Conservation (phyloP, 2,888 invertebrate species). For the Hypselothyrea guttata region DNA sequence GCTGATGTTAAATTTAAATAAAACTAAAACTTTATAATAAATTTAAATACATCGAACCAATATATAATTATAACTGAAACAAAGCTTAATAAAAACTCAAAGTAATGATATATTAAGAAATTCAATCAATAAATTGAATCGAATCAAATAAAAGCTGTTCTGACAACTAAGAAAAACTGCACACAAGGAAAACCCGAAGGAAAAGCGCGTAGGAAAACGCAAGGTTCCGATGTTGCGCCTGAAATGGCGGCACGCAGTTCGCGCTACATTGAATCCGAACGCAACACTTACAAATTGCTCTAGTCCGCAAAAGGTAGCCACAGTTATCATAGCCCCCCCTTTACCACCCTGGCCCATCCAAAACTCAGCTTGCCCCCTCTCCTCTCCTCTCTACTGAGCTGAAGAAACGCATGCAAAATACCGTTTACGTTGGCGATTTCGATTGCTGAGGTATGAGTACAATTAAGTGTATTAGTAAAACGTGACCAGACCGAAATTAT, state of each 20-base stretch:
- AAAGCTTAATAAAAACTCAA: too few species aligned
- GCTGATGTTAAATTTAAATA: too few species aligned
- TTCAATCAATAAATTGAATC: too few species aligned
- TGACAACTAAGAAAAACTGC: too few species aligned
- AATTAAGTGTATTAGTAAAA: conserved; percentile 76
- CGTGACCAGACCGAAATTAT: conserved; percentile 71
- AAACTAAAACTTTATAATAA: too few species aligned
- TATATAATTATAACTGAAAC: too few species aligned
- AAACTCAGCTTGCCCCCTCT: not conserved
- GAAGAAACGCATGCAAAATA: conserved; percentile 3
- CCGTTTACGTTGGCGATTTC: not conserved
- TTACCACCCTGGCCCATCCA: conserved; percentile 1
- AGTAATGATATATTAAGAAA: too few species aligned
- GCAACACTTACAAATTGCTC: conserved; percentile 64
- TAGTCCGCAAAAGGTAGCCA: conserved; percentile 67
- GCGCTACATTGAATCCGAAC: conserved; percentile 72
- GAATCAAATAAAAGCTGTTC: too few species aligned
- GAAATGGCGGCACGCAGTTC: conserved; percentile 78
- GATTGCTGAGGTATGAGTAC: conserved; percentile 35
- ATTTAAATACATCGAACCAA: too few species aligned
- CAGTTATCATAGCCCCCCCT: conserved; percentile 11
- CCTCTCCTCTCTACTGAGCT: not conserved
- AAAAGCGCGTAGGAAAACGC: conserved; percentile 19
- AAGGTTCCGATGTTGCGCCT: conserved; percentile 64
- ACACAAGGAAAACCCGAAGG: too few species aligned